phyloP scores from a whole-genome alignment of 2,888 invertebrate genomes.

The Cantharis lateralis region DNA sequence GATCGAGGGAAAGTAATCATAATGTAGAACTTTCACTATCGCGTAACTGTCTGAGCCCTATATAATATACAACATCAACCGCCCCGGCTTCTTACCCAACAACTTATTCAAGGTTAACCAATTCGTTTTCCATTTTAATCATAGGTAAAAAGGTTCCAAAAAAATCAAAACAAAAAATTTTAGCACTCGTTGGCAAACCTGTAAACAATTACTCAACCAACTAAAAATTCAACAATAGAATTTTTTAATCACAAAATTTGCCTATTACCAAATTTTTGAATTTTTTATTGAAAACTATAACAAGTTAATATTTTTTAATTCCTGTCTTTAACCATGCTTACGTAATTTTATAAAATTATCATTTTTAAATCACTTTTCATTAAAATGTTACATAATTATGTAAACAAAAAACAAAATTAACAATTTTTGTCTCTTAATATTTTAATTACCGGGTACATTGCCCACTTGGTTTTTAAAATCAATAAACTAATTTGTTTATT shows the following conservation, averaged over 20 bases:
- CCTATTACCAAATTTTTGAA: background rate
- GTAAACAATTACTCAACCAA: background rate
- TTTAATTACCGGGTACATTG: background rate
- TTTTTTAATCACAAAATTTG: background rate
- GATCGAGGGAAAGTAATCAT: constrained; percentile 56
- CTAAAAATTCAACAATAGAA: background rate
- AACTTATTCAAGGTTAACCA: constrained; percentile 29
- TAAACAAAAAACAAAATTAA: background rate
- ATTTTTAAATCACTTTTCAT: background rate
- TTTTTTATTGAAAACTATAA: background rate
- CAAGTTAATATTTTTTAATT: background rate
- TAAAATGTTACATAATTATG: background rate
- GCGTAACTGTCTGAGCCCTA: constrained; percentile 48
- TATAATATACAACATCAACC: constrained; percentile 23
- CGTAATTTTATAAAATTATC: background rate
- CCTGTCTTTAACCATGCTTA: background rate
- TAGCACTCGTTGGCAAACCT: background rate
- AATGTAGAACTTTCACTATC: constrained; percentile 57
- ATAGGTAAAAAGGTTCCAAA: background rate
- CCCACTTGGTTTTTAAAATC: background rate
- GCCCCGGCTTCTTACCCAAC: constrained; percentile 25
- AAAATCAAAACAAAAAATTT: background rate
- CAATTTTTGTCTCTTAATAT: background rate
- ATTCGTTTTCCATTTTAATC: constrained; percentile 4
- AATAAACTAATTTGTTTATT: background rate